Percentiles rank a stretch among this genome's conserved stretches.
Evolutionary conservation across 2,797 vertebrate genomes (phyloP).

Genomic region (Tympanoctomys barrerae): DNA sequence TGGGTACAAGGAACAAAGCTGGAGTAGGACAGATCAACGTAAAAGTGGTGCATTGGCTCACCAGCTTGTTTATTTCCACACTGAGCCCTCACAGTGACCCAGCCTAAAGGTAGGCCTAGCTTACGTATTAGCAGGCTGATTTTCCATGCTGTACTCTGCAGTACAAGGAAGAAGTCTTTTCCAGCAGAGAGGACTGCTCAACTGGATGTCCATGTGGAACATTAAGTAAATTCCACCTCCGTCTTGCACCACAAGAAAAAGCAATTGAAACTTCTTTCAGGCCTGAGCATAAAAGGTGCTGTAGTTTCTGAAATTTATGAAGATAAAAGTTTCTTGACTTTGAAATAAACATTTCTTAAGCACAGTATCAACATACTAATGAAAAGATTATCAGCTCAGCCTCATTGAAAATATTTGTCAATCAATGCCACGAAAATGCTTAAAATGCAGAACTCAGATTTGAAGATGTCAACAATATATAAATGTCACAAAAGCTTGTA

Average conservation of each 20-base stretch:
- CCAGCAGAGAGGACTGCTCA: not conserved
- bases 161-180: not conserved
- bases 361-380: not conserved
- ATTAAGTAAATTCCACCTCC: not conserved
- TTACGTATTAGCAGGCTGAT: not conserved
- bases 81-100: not conserved
- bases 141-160: not conserved
- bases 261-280: not conserved
- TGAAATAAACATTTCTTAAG: constrained; percentile 6
- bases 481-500: not conserved
- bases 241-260: not conserved
- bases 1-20: not conserved
- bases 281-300: not conserved
- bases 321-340: not conserved
- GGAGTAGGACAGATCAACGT: not conserved
- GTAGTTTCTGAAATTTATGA: not conserved
- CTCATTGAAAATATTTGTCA: not conserved
- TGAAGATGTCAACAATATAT: not conserved
- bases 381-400: not conserved
- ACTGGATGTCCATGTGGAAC: not conserved
- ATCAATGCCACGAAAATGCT: not conserved
- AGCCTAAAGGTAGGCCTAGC: not conserved
- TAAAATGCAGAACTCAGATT: not conserved
- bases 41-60: not conserved
- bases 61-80: not conserved